phyloP scores from a whole-genome alignment of 2,113 vertebrate genomes.

The Odocoileus hemionus region DNA sequence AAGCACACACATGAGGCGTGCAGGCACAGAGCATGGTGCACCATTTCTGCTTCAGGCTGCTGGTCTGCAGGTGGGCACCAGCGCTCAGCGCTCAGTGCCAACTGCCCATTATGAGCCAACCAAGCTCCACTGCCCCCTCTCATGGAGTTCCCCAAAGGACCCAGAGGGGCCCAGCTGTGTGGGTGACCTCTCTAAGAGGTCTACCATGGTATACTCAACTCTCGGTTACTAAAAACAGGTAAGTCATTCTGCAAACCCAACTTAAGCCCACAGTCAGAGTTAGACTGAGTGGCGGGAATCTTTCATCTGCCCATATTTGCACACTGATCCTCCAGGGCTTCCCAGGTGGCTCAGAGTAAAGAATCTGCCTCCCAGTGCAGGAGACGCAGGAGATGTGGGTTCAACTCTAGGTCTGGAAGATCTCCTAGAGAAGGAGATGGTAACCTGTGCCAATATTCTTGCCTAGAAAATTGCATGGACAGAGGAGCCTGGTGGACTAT shows the following conservation, averaged over 20 bases:
- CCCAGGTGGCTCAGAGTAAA: background rate
- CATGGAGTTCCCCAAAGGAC: background rate
- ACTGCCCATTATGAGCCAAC: background rate
- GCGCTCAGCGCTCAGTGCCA: background rate
- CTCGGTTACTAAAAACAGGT: background rate
- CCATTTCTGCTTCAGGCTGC: slow-evolving; percentile 5
- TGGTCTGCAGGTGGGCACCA: background rate
- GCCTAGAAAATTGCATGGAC: background rate
- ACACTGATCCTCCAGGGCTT: background rate
- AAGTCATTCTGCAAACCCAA: background rate
- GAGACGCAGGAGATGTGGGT: background rate
- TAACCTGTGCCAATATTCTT: background rate
- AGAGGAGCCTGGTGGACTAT: background rate
- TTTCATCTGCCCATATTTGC: background rate
- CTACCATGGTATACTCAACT: background rate
- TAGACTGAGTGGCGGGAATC: background rate
- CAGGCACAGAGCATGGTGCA: slow-evolving; percentile 8
- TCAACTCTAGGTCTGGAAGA: background rate
- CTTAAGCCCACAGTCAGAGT: background rate
- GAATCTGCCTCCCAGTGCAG: background rate
- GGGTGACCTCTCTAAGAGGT: background rate
- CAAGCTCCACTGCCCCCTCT: background rate
- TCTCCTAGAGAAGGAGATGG: background rate
- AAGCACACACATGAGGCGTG: slow-evolving; percentile 50
- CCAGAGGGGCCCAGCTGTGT: background rate